Base-by-base conservation (phyloP, 2,797 vertebrate genomes). In the Enteromius unitaeniatus region DNA sequence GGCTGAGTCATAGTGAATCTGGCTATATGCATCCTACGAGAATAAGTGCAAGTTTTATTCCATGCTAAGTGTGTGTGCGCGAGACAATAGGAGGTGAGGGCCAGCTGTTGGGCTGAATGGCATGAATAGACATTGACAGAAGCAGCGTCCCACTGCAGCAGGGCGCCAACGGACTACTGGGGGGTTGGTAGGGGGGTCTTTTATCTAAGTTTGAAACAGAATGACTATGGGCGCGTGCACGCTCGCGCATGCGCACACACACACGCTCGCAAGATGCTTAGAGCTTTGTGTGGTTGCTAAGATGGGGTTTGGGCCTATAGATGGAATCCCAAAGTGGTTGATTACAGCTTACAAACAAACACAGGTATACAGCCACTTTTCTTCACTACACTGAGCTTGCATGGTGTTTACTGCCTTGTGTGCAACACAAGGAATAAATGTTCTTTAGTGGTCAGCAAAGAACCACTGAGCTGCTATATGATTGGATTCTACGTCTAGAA, bases 241-340 rank as follows among this genome's bases (percentile, higher is more conserved):
- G 76, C 42, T 77, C 70, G 5, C 74, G 49, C 55, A 68, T 82
- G 72, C 62, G 53, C 84, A 34, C 53, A 26, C 62, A 45, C 84
- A 42, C 53, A 19, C 51, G 28, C 67, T 60, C 83, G 86, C 68
- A 82, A 86, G 91, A 89, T 86, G 58, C 72, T 19, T 26, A 47
- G 10, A 88, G 91, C 82, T 53, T 90, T 90, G 90, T 78, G 86
- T 45, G 89, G 93, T 95, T 95, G 95, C 94, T 89, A 93, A 93
- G 95, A 90, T 89, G 90, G 88, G 88, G 85, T 87, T 89, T 92
- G 86, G 87, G 89, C 94, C 92, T 90, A 96, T 95, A 90, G 89
- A 90, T 93, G 95, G 96, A 95, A 95, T 95, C 93, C 93, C 91
- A 86, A 81, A 78, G 81, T 87, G 65, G 51, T 79, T 42, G 87